Evolutionary conservation across 2,113 vertebrate genomes (phyloP).

Genomic region (Rhabdornis inornatus): DNA sequence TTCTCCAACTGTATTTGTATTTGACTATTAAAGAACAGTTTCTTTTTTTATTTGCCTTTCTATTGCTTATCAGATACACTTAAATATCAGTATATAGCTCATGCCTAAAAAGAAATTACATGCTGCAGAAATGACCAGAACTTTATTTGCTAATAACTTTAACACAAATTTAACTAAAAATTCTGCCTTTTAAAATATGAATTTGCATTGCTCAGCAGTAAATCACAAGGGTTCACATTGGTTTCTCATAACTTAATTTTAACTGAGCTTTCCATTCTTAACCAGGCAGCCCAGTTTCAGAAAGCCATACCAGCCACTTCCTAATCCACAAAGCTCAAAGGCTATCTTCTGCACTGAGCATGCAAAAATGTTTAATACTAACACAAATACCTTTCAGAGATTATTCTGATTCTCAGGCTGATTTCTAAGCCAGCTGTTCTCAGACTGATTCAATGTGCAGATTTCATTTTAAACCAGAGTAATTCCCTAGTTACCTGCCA

Average conservation of each 20-base stretch:
- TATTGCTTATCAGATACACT: background rate
- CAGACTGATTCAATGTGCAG: slow-evolving; percentile 74
- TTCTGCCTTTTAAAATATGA: background rate
- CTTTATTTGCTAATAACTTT: background rate
- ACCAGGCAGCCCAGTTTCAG: slow-evolving; percentile 1
- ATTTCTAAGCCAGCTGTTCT: slow-evolving; percentile 77
- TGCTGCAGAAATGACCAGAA: background rate
- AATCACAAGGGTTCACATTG: background rate
- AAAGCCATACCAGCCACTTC: slow-evolving; percentile 18
- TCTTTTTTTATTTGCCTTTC: background rate
- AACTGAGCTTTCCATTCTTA: slow-evolving; percentile 13
- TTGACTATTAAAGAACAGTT: background rate
- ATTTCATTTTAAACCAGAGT: slow-evolving; percentile 62
- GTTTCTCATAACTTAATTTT: slow-evolving; percentile 7
- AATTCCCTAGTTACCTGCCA: slow-evolving; percentile 73
- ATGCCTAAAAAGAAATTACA: background rate
- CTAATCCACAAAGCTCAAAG: slow-evolving; percentile 42
- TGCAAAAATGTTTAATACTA: slow-evolving; percentile 69
- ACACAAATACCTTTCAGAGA: slow-evolving; percentile 71
- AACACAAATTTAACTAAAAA: background rate
- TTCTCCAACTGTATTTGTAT: background rate
- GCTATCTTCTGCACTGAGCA: slow-evolving; percentile 38
- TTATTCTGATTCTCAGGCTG: slow-evolving; percentile 63
- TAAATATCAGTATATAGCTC: background rate
- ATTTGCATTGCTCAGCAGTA: background rate